Evolutionary conservation across 2,113 vertebrate genomes (phyloP).

Genomic region (Pomatorhinus ruficollis): DNA sequence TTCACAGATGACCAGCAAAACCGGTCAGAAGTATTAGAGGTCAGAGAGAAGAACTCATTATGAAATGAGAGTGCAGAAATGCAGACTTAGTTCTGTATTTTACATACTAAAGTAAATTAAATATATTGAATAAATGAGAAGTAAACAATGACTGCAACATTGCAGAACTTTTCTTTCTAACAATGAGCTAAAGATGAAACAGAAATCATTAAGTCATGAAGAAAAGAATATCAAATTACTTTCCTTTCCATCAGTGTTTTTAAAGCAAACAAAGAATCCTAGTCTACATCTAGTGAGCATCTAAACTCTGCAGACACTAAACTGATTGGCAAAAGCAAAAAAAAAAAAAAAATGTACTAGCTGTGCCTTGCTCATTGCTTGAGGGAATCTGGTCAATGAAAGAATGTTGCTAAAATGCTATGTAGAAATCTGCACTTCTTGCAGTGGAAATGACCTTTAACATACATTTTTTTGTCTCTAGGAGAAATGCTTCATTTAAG

Average conservation of each 20-base stretch:
- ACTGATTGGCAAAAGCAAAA: not conserved
- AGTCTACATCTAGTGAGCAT: not conserved
- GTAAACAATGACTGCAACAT: not conserved
- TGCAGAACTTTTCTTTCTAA: not conserved
- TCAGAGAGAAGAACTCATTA: not conserved
- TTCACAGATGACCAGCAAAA: not conserved
- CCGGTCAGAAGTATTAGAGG: not conserved
- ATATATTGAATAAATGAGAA: not conserved
- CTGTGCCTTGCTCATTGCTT: not conserved
- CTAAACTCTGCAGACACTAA: not conserved
- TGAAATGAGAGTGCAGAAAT: not conserved
- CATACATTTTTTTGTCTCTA: not conserved
- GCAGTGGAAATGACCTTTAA: not conserved
- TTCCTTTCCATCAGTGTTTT: not conserved
- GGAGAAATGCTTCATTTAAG: not conserved
- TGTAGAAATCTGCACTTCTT: not conserved
- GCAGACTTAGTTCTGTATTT: not conserved
- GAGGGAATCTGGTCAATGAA: not conserved
- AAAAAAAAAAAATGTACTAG: not conserved
- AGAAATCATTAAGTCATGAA: not conserved
- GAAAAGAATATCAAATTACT: not conserved
- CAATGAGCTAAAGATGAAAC: not conserved
- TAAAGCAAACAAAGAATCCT: not conserved
- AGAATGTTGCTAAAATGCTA: not conserved
- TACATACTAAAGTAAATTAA: not conserved